Base-by-base conservation (phyloP, 1,140 invertebrate genomes). In the Microplitis demolitor region DNA sequence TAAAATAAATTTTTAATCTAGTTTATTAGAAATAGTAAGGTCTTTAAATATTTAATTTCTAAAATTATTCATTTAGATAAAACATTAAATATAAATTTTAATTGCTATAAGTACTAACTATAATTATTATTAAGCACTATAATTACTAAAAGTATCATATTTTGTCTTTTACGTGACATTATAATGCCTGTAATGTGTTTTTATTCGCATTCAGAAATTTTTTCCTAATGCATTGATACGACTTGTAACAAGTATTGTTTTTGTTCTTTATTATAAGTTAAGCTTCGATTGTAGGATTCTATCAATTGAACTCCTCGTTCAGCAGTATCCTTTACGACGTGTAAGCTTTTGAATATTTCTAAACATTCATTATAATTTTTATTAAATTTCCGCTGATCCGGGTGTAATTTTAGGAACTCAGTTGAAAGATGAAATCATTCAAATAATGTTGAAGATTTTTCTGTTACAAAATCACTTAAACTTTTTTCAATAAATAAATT, bases 221-320 rank as follows among this genome's bases (percentile, higher is more conserved):
- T 33, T 72, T 56, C 11, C 63, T 56, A 50, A n/a, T 72, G 54
- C 14, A 9, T 9, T 24, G 53, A 6, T 3, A 67, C 34, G 11
- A 66, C 31, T 72, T 72, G 71, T n/a, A 67, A 34, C 6, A 60
- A 45, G 63, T 58, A 67, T 60, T 72, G 63, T 31, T 72, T 67
- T 34, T 67, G 62, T 8, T 66, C 51, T 66, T 72, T 39, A 13
- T 72, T 14, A 31, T 35, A 3, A 39, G 71, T 72, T 60, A 72
- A 60, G 58, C 62, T 34, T 5, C 24, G 3, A 66, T 72, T 72
- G 4, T 39, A 72, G 0, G 50, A 14, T 60, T 66, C 51, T n/a
- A 72, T 66, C 4, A 72, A 34, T 31, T 4, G 37, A 39, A 39
- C 0, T 39, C 4, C 37, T 39, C 37, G 37, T 8, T 39, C 4